phyloP scores from a whole-genome alignment of 2,113 vertebrate species.

The Atractosteus spatula region DNA sequence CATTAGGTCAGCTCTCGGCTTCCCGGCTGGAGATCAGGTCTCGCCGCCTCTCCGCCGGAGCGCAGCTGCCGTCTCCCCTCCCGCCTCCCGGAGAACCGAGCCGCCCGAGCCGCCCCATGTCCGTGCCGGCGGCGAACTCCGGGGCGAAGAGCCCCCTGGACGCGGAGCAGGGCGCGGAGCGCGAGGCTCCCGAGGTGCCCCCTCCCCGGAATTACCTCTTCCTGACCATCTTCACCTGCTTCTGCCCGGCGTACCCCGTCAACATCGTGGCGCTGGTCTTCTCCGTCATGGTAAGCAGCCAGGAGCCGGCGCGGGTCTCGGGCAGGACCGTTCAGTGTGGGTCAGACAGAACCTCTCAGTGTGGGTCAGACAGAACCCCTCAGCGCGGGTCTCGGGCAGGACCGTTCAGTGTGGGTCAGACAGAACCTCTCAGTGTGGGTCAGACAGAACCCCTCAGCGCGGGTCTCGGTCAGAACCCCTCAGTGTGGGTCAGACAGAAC shows the following conservation, averaged over 20 bases:
- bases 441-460: too few species aligned
- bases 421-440: too few species aligned
- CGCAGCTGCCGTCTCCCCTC: constrained; percentile 14
- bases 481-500: too few species aligned
- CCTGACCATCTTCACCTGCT: constrained; percentile 78
- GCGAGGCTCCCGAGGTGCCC: constrained; percentile 53
- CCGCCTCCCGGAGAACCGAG: constrained; percentile 4
- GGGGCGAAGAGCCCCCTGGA: constrained; percentile 68
- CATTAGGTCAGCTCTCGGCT: constrained; percentile 31
- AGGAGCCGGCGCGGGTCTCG: too few species aligned
- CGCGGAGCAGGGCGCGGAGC: constrained; percentile 56
- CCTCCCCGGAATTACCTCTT: constrained; percentile 70
- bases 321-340: too few species aligned
- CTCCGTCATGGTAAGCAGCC: constrained; percentile 76
- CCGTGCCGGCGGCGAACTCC: constrained; percentile 48
- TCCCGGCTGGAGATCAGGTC: constrained; percentile 30
- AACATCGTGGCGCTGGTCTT: constrained; percentile 82
- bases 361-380: too few species aligned
- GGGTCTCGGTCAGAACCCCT: too few species aligned
- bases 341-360: too few species aligned
- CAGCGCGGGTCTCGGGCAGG: too few species aligned
- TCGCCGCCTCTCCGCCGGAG: constrained; percentile 22
- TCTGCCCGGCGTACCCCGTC: constrained; percentile 80
- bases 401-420: too few species aligned
- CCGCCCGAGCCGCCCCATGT: constrained; percentile 47